These are phyloP conservation scores for Tinamus major DNA, from an alignment of 2,797 vertebrate genomes.

Conservation along the genomic window DNA sequence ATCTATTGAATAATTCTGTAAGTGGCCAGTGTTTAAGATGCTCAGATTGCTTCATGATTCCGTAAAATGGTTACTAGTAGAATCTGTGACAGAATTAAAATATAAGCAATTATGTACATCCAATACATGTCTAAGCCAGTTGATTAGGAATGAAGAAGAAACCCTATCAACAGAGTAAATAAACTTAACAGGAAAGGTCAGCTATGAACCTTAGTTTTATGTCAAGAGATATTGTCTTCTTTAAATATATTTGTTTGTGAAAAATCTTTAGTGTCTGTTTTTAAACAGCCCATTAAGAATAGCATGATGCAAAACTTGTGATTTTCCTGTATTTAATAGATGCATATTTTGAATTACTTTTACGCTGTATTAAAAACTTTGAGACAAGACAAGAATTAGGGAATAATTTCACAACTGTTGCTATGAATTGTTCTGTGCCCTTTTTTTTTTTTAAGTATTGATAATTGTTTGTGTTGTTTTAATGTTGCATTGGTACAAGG, in stretches of 20 bases:
- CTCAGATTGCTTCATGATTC: not conserved
- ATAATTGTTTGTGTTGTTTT: too few species aligned
- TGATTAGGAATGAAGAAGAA: not conserved
- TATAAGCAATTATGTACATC: not conserved
- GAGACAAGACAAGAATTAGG: not conserved
- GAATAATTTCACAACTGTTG: not conserved
- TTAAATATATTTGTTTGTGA: too few species aligned
- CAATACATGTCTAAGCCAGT: not conserved
- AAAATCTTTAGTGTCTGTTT: not conserved
- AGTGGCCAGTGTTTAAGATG: fast-evolving
- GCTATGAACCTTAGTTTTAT: not conserved
- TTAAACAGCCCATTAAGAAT: not conserved
- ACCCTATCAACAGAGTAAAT: not conserved
- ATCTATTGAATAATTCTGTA: not conserved
- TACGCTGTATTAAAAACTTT: not conserved
- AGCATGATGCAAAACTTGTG: fast-evolving
- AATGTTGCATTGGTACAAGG: not conserved
- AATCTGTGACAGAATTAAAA: not conserved
- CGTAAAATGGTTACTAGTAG: not conserved
- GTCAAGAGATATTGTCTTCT: not conserved
- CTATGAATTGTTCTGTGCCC: not conserved
- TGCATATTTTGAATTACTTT: not conserved
- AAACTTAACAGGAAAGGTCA: not conserved
- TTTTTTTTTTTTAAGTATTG: not conserved
- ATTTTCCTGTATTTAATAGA: not conserved